A percentile compares a stretch with the other conserved stretches of the same genome.
Evolutionary conservation across 2,113 vertebrate species (phyloP).

Genomic region (Coracopsis vasa): DNA sequence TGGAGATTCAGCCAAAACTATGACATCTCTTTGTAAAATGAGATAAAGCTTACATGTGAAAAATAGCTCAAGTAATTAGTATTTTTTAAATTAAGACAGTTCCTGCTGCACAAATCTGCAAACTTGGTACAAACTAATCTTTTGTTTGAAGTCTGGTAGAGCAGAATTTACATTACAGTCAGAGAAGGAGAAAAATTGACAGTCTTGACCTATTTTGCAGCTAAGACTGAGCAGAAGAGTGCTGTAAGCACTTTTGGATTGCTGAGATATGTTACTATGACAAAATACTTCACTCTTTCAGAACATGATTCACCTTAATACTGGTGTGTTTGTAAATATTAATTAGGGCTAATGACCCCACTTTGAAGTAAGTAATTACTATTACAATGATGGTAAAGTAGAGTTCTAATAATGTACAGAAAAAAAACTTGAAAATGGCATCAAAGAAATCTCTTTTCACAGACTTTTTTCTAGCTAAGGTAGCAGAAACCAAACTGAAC

Average conservation of each 20-base stretch:
- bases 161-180: neutral
- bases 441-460: neutral
- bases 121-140: neutral
- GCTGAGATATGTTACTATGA: neutral
- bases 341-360: neutral
- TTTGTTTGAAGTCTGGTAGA: neutral
- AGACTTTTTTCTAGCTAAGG: neutral
- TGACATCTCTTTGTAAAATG: neutral
- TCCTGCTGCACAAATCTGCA: neutral
- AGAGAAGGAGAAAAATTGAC: neutral
- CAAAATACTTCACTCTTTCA: neutral
- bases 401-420: neutral
- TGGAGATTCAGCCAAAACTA: neutral
- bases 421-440: neutral
- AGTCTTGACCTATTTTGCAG: constrained; percentile 12
- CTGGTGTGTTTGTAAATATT: neutral
- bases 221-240: neutral
- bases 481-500: neutral
- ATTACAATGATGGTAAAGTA: neutral
- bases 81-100: neutral
- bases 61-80: neutral
- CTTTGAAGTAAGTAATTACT: neutral
- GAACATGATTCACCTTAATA: neutral
- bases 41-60: neutral
- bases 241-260: neutral